phyloP scores from a whole-genome alignment of 2,888 invertebrate genomes.

The Blastobasis lacticolella region DNA sequence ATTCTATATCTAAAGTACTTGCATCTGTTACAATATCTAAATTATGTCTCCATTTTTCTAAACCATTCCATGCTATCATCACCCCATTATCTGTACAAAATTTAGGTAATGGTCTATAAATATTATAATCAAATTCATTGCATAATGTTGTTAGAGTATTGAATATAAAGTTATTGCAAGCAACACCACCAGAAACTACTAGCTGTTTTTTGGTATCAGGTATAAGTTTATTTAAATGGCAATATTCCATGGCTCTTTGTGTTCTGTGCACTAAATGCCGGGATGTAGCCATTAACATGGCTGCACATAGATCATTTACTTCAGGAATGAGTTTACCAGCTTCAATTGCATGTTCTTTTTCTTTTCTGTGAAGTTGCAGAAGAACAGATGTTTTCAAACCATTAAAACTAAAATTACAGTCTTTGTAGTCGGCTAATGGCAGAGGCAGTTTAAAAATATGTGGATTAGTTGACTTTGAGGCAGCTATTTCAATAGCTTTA shows the following conservation, averaged over 20 bases:
- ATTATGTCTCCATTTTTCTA: slow-evolving; percentile 81
- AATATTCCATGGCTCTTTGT: slow-evolving; percentile 89
- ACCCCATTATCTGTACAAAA: slow-evolving; percentile 98
- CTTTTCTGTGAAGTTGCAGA: slow-evolving; percentile 72
- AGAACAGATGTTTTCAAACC: slow-evolving; percentile 83
- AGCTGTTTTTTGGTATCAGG: slow-evolving; percentile 76
- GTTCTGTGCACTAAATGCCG: slow-evolving; percentile 88
- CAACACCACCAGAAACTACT: slow-evolving; percentile 96
- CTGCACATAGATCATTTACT: slow-evolving; percentile 89
- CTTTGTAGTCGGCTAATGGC: slow-evolving; percentile 76
- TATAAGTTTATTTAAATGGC: slow-evolving; percentile 76
- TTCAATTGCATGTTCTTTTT: slow-evolving; percentile 70
- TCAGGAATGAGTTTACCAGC: slow-evolving; percentile 84
- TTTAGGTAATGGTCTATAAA: slow-evolving; percentile 85
- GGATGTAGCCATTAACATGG: slow-evolving; percentile 81
- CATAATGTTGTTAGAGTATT: slow-evolving; percentile 81
- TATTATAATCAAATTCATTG: slow-evolving; percentile 75
- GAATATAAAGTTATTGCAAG: slow-evolving; percentile 91
- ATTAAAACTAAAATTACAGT: slow-evolving; percentile 95
- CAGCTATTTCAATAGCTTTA: slow-evolving; percentile 87
- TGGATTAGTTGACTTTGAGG: slow-evolving; percentile 79
- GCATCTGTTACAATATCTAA: slow-evolving; percentile 73
- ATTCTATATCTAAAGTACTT: slow-evolving; percentile 76
- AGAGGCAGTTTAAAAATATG: slow-evolving; percentile 78
- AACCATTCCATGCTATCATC: slow-evolving; percentile 99